Conservation (phyloP, 2,888 invertebrate genomes). For the Eristalis arbustorum region DNA sequence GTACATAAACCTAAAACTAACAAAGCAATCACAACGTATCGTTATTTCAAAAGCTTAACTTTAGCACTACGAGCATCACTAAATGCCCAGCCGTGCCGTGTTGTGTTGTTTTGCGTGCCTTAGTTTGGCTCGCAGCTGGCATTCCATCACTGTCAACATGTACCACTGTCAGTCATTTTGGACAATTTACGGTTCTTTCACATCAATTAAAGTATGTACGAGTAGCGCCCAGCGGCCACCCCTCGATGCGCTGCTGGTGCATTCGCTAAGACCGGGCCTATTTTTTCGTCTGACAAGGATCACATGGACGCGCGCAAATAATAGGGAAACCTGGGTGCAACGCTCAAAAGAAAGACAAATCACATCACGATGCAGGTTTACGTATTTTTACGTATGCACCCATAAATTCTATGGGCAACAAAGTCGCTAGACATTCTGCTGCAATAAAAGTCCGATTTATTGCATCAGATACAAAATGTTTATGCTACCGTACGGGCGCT, state of each 20-base stretch:
- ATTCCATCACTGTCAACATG: conserved; percentile 67
- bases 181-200: conserved; percentile 65
- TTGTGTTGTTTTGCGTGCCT: conserved; percentile 11
- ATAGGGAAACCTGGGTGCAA: conserved; percentile 67
- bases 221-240: neutral
- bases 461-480: conserved; percentile 71
- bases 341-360: conserved; percentile 69
- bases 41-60: conserved; percentile 26
- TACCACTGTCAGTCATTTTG: conserved; percentile 57
- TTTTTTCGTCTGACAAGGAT: conserved; percentile 12
- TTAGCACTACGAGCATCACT: neutral
- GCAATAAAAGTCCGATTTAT: conserved; percentile 71
- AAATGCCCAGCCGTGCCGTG: neutral
- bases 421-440: conserved; percentile 71
- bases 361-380: conserved; percentile 71
- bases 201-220: conserved; percentile 64
- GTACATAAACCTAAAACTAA: conserved; percentile 38
- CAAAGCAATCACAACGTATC: conserved; percentile 44
- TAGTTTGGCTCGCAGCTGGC: conserved; percentile 13
- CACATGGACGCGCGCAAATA: conserved; percentile 38
- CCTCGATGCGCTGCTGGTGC: conserved; percentile 1
- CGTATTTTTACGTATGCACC: conserved; percentile 70
- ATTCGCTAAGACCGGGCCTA: conserved; percentile 47
- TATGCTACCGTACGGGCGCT: conserved; percentile 47
- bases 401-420: conserved; percentile 69